Evolutionary conservation across 2,113 vertebrate genomes (phyloP), one percentile per base, ranked within the genome.

Genomic region (Ceyx margarethae): DNA sequence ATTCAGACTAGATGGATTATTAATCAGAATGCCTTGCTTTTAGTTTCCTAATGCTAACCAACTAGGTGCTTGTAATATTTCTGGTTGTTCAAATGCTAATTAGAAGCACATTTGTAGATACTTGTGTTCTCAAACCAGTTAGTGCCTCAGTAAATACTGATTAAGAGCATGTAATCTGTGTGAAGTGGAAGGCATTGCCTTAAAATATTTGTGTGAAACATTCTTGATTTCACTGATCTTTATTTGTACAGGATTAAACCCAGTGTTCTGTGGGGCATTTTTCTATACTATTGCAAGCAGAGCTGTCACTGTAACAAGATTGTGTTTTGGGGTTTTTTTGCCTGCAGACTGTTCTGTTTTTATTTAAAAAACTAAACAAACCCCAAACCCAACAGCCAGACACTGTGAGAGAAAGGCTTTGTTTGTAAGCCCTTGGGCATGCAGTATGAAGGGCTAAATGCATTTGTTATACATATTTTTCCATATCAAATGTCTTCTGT

Each of bases 361-460:
- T 67, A 33, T 25, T 33, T 18, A 33, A 15, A 58, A 16, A 35
- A 35, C 54, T 17, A 29, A 42, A n/a, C 5, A 28, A 54, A 45
- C 22, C 31, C 13, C 64, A 65, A 57, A 48, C 58, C 37, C 7
- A 68, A 3, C 35, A 65, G 35, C 57, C 18, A 57, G 51, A 46
- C 33, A 10, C 29, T 16, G 42, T 0, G 5, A 90, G 83, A 86
- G 71, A 85, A 78, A 72, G 48, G 15, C 66, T 81, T 91, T 85
- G 45, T 85, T 82, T 91, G 25, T 69, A 66, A 91, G 56, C 75
- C 58, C 79, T 81, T 85, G 84, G 87, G 81, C 89, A 31, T 33
- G 74, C 77, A 75, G 61, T 54, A 51, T 40, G 48, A 60, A 81
- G 57, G 65, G 48, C 1, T 83, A 67, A 93, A 89, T 60, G 28